Evolutionary conservation across 2,888 invertebrate genomes (phyloP), one percentile per base, ranked within the genome.

Genomic region (Apotomis capreana): DNA sequence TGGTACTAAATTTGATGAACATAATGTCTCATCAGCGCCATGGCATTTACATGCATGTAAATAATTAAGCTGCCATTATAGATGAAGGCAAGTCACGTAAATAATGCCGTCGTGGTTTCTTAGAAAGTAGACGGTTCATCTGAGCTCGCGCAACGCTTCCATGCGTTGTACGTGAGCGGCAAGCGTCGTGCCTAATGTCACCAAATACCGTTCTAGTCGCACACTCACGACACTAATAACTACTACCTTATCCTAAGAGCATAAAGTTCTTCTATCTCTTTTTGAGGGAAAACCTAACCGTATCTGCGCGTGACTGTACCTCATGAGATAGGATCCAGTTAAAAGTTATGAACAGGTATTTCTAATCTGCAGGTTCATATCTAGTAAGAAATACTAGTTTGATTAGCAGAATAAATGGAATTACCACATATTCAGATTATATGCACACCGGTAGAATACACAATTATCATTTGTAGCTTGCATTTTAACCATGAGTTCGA

Each of bases 21-120:
- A 6, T 36, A n/a, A 58, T n/a, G 2, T 3, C 8, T 58, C 1
- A 40, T 40, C 3, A 37, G 6, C 9, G 63, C 3, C 52, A 6
- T 15, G 15, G 15, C 15, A 15, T 15, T 15, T 15, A 15, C 15
- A 15, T 15, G 15, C 15, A 15, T 12, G 8, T 62, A 9, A 36
- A 54, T 63, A 6, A 63, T 52, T 37, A 57, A n/a, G 13, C 40
- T 15, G 52, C 40, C 13, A 54, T 67, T 55, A 62, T 69, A 68
- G 13, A 64, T 76, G 71, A 77, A 72, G 69, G 73, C 70, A 64
- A 74, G 78, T 78, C 81, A 81, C 80, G 81, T 81, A 77, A 83
- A 78, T 78, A 73, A 75, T 76, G 74, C 70, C 74, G 71, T 69
- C 75, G 74, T 51, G 52, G 74, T 68, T 74, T 69, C 74, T 74